Evolutionary conservation across 2,888 invertebrate species (phyloP).

Genomic region (Autographa pulchrina): DNA sequence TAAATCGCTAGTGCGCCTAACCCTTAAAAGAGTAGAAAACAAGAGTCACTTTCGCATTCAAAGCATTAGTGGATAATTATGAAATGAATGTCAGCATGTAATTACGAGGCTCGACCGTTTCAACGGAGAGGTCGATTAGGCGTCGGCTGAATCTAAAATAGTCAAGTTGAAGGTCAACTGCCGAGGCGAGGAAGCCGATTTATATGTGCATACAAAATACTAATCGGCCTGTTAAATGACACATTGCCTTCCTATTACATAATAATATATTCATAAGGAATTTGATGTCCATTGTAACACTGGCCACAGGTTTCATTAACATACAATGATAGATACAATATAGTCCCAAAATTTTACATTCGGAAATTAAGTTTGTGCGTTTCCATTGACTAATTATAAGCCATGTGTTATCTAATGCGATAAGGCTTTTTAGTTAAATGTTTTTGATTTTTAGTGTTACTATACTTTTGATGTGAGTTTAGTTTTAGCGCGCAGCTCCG

Average conservation of each 20-base stretch:
- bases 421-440: too few species aligned
- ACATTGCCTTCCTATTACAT: conserved; percentile 53
- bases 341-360: conserved; percentile 29
- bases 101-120: conserved; percentile 18
- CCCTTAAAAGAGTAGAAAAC: too few species aligned
- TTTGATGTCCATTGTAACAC: conserved; percentile 28
- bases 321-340: conserved; percentile 45
- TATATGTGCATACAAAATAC: conserved; percentile 64
- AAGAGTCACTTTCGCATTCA: too few species aligned
- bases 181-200: conserved; percentile 52
- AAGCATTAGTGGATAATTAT: too few species aligned
- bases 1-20: too few species aligned
- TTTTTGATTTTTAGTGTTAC: too few species aligned
- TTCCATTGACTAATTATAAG: not conserved
- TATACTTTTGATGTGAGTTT: too few species aligned
- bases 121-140: conserved; percentile 10
- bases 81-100: not conserved
- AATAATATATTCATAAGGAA: conserved; percentile 48
- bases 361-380: conserved; percentile 13
- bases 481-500: too few species aligned
- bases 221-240: conserved; percentile 49
- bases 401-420: too few species aligned
- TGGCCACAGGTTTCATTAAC: conserved; percentile 31
- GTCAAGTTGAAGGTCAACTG: conserved; percentile 67
- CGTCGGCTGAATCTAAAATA: conserved; percentile 61